Percentiles rank a stretch among this genome's conserved stretches.
phyloP scores from a whole-genome alignment of 2,113 vertebrate species.

The Cyprinus carpio region DNA sequence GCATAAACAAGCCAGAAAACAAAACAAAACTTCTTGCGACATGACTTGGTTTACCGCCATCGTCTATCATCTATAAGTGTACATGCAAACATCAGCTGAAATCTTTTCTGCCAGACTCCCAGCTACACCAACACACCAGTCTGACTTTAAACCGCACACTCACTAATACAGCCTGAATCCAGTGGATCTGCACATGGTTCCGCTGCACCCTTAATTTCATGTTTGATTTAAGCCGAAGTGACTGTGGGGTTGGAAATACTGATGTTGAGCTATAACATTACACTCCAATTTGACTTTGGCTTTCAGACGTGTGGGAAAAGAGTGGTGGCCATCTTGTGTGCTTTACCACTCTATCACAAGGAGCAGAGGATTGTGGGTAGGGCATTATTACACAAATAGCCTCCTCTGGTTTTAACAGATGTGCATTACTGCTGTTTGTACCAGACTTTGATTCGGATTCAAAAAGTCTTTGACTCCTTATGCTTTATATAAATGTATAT shows the following conservation, averaged over 20 bases:
- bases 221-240: neutral
- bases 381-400: constrained; percentile 4
- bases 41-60: constrained; percentile 21
- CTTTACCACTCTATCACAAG: neutral
- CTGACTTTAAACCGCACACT: neutral
- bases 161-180: constrained; percentile 8
- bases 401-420: constrained; percentile 27
- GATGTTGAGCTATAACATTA: constrained; percentile 20
- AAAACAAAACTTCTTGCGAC: constrained; percentile 35
- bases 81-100: neutral
- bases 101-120: neutral
- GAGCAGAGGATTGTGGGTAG: constrained; percentile 3
- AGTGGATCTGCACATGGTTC: neutral
- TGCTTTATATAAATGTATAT: neutral
- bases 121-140: neutral
- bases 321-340: neutral
- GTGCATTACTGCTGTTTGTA: neutral
- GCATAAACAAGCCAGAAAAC: constrained; percentile 50
- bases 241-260: constrained; percentile 1
- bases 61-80: constrained; percentile 2
- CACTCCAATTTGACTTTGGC: constrained; percentile 20
- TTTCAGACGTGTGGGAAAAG: neutral
- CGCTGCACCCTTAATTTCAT: constrained; percentile 15
- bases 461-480: neutral
- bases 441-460: neutral